phyloP scores from a whole-genome alignment of 35 echinoderm and acorn worm genomes.

The Amphiura filiformis region DNA sequence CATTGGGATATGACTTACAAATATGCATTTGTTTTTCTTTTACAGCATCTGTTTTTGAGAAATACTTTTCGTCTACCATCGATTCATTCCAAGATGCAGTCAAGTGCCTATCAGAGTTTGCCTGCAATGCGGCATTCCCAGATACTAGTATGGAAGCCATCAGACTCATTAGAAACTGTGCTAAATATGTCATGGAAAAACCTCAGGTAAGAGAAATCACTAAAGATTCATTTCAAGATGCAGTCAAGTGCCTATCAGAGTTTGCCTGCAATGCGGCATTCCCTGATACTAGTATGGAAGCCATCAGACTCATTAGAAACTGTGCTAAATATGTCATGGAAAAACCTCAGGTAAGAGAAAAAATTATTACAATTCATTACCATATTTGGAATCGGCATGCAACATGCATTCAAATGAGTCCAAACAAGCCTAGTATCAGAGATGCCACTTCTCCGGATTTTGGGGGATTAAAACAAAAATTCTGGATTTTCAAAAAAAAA shows the following conservation, averaged over 20 bases:
- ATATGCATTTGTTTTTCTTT: constrained; percentile 1
- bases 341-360: constrained; percentile 76
- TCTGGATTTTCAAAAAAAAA: too few relatives aligned
- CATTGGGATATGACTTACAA: background rate
- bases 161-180: constrained; percentile 92
- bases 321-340: constrained; percentile 99
- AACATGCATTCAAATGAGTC: too few relatives aligned
- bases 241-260: constrained; percentile 98
- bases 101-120: constrained; percentile 99
- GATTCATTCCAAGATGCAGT: constrained; percentile 99
- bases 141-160: constrained; percentile 99
- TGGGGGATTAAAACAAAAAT: too few relatives aligned
- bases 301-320: constrained; percentile 89
- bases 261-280: constrained; percentile 99
- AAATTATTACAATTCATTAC: too few relatives aligned
- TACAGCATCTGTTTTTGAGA: constrained; percentile 92
- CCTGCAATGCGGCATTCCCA: constrained; percentile 96
- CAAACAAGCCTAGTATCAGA: too few relatives aligned
- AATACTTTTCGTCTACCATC: constrained; percentile 84
- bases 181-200: constrained; percentile 98
- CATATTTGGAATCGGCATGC: too few relatives aligned
- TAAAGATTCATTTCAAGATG: constrained; percentile 98
- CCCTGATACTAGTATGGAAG: constrained; percentile 99
- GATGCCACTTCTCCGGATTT: too few relatives aligned
- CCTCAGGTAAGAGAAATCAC: constrained; percentile 93